A percentile compares a stretch with the other conserved stretches of the same genome.
These are phyloP conservation scores for Candidula unifasciata DNA, from an alignment of 2,888 invertebrate genomes.

Conservation along the genomic window DNA sequence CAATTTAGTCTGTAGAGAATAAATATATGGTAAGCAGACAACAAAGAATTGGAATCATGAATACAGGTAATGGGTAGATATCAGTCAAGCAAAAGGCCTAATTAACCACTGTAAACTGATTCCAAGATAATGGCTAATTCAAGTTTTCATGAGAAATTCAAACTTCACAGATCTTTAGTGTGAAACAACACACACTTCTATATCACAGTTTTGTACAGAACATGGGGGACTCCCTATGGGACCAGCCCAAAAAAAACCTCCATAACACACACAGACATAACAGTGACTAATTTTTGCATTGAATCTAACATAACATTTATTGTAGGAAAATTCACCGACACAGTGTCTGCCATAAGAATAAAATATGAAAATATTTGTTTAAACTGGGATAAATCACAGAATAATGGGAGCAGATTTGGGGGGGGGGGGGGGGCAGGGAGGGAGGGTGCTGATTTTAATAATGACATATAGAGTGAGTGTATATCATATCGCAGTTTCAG, in stretches of 20 bases:
- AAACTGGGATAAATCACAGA: neutral
- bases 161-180: neutral
- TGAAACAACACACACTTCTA: neutral
- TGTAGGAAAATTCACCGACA: neutral
- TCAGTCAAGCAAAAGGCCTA: too few relatives aligned
- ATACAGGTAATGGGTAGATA: too few relatives aligned
- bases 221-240: neutral
- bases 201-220: conserved; percentile 24
- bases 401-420: neutral
- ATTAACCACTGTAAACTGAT: too few relatives aligned
- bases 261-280: neutral
- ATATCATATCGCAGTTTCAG: conserved; percentile 69
- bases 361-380: conserved; percentile 18
- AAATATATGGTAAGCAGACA: too few relatives aligned
- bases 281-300: neutral
- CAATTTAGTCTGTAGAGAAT: neutral
- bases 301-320: neutral
- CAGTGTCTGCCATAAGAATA: conserved; percentile 13
- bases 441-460: too few relatives aligned
- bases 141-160: neutral
- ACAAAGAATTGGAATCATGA: too few relatives aligned
- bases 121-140: neutral
- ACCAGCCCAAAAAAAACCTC: neutral
- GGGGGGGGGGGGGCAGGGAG: neutral
- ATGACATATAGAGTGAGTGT: neutral